phyloP scores from a whole-genome alignment of 1,140 invertebrate species.

The Heliconius himera region DNA sequence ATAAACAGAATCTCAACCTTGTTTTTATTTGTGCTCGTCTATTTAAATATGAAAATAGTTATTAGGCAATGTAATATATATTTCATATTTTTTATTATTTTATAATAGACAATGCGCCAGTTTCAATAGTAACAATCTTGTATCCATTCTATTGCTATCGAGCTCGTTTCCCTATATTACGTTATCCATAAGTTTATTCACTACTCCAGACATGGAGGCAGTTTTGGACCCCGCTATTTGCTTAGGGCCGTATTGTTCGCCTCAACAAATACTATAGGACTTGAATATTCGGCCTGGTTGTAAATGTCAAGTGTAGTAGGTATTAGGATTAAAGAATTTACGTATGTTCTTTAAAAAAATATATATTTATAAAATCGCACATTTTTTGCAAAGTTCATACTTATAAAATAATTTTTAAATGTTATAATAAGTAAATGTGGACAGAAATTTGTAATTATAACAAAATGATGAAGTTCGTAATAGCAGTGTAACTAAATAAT shows the following conservation, averaged over 20 bases:
- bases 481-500: background rate
- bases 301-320: constrained; percentile 40
- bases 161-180: constrained; percentile 22
- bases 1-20: background rate
- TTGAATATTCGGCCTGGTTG: constrained; percentile 39
- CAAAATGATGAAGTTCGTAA: no score
- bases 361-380: no score
- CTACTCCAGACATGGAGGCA: constrained; percentile 34
- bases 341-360: background rate
- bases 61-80: background rate
- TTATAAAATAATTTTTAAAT: no score
- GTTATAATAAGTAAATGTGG: no score
- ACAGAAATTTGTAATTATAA: no score
- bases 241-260: constrained; percentile 41
- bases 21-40: background rate
- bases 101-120: background rate
- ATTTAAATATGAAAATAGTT: no score
- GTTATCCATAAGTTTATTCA: constrained; percentile 28
- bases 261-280: constrained; percentile 40
- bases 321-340: background rate
- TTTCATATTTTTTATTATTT: background rate
- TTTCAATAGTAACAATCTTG: constrained; percentile 7
- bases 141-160: constrained; percentile 21
- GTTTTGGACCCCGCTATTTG: constrained; percentile 44
- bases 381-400: no score